Evolutionary conservation across 1,140 invertebrate species (phyloP).

Genomic region (Leptopilina clavipes): DNA sequence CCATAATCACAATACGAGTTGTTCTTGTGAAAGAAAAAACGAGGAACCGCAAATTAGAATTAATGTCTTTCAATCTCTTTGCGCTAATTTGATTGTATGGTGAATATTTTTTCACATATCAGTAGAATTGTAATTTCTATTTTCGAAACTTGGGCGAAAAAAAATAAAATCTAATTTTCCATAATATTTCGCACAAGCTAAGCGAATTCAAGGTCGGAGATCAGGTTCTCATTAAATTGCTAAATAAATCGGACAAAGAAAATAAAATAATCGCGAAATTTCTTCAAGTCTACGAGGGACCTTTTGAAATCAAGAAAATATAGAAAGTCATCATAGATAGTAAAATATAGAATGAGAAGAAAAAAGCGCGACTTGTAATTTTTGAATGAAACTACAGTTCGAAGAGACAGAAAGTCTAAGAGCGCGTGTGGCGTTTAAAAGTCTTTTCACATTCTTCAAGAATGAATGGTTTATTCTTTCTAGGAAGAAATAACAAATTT

Average conservation of each 20-base stretch:
- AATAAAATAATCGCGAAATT: too few species aligned
- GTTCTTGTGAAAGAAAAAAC: conserved; percentile 40
- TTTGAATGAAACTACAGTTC: not conserved
- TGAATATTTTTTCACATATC: conserved; percentile 3
- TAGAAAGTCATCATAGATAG: not conserved
- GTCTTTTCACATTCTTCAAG: not conserved
- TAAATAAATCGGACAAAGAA: too few species aligned
- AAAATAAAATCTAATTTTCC: too few species aligned
- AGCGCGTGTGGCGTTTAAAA: conserved; percentile 1
- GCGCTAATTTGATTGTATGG: conserved; percentile 30
- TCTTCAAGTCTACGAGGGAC: too few species aligned
- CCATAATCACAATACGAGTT: conserved; percentile 36
- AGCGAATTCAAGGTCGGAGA: too few species aligned
- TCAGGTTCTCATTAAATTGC: too few species aligned
- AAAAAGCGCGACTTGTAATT: not conserved
- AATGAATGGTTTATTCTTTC: conserved; percentile 5
- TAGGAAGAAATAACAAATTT: conserved; percentile 8
- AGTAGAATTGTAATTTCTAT: too few species aligned
- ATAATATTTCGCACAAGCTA: too few species aligned
- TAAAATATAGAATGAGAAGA: not conserved
- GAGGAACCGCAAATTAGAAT: conserved; percentile 50
- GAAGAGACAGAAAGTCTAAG: not conserved
- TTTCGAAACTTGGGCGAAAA: too few species aligned
- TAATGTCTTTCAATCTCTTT: conserved; percentile 39
- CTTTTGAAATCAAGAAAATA: not conserved